Conservation (phyloP, 2,888 invertebrate species). For the Noctua pronuba region DNA sequence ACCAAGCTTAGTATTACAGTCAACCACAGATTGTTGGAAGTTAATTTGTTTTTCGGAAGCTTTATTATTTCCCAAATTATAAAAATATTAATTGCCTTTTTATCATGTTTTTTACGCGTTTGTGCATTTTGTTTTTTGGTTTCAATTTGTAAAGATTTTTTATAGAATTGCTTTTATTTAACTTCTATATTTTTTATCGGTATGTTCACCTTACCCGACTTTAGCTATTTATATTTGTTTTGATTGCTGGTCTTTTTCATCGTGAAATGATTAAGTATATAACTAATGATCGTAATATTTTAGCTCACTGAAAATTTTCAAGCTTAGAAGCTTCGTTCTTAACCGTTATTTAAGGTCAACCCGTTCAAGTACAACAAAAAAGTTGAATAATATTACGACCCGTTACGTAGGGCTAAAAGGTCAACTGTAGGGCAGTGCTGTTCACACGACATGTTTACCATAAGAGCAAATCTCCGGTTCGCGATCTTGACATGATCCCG, state of each 20-base stretch:
- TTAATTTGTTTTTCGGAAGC: no score
- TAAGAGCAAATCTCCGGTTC: constrained; percentile 79
- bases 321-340: not conserved
- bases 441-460: constrained; percentile 81
- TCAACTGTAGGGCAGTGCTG: constrained; percentile 64
- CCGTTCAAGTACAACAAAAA: constrained; percentile 29
- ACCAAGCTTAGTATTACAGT: no score
- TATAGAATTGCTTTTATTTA: constrained; percentile 15
- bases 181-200: not conserved
- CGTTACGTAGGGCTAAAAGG: constrained; percentile 70
- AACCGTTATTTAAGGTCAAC: constrained; percentile 16
- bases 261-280: not conserved
- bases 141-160: constrained; percentile 11
- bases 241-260: not conserved
- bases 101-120: constrained; percentile 48
- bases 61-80: no score
- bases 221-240: not conserved
- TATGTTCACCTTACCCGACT: not conserved
- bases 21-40: no score
- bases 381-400: constrained; percentile 59
- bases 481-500: constrained; percentile 84
- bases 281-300: not conserved
- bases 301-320: not conserved
- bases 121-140: constrained; percentile 34
- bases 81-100: no score